A percentile compares a stretch with the other conserved stretches of the same genome.
Conservation (phyloP, 37 sponge, comb jelly and placozoan genomes). For the Hexactinellida sp. region DNA sequence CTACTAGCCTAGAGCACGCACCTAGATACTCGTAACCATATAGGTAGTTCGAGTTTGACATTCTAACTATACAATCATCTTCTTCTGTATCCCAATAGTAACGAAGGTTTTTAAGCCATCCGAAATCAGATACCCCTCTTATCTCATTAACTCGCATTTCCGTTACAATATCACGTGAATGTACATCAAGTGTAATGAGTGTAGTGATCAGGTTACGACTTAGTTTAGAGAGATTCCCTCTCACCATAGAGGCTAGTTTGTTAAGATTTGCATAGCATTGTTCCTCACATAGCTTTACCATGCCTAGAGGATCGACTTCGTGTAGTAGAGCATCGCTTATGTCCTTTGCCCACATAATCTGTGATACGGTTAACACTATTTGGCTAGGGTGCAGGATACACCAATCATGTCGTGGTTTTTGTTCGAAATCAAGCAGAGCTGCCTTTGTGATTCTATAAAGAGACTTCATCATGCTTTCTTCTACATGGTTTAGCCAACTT, state of each 20-base stretch:
- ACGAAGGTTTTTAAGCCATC: slow-evolving; percentile 93
- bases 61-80: slow-evolving; percentile 76
- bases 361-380: slow-evolving; percentile 88
- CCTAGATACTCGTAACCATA: slow-evolving; percentile 97
- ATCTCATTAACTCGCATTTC: slow-evolving; percentile 67
- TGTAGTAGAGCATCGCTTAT: slow-evolving; percentile 62
- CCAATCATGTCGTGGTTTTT: slow-evolving; percentile 81
- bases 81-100: slow-evolving; percentile 94
- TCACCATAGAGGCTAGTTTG: slow-evolving; percentile 85
- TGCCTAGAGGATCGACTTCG: slow-evolving; percentile 38
- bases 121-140: slow-evolving; percentile 63
- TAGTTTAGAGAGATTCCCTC: slow-evolving; percentile 76
- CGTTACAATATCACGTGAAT: slow-evolving; percentile 86
- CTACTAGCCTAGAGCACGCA: slow-evolving; percentile 84
- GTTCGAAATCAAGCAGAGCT: slow-evolving; percentile 72
- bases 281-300: slow-evolving; percentile 64
- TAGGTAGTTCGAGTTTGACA: slow-evolving; percentile 83
- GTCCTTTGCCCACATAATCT: slow-evolving; percentile 95
- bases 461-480: slow-evolving; percentile 85
- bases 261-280: slow-evolving; percentile 79
- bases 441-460: slow-evolving; percentile 75
- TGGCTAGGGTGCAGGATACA: slow-evolving; percentile 70
- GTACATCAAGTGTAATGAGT: slow-evolving; percentile 93
- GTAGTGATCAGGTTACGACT: slow-evolving; percentile 77
- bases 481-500: slow-evolving; percentile 78